phyloP scores from a whole-genome alignment of 2,113 vertebrate genomes.

The Mastomys natalensis region DNA sequence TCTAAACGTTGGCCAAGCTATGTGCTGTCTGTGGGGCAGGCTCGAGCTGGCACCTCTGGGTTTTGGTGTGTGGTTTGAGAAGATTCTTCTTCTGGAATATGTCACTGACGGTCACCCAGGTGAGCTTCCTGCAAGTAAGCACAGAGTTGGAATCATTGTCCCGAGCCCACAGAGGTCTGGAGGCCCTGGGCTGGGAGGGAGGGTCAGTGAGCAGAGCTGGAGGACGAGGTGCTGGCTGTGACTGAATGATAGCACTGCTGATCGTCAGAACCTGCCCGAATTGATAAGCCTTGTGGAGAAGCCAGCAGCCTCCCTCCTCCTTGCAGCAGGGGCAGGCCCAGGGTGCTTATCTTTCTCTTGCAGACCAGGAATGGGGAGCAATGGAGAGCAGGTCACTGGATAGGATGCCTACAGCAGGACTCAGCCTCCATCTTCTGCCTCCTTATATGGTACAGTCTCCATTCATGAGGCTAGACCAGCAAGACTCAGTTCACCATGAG shows the following conservation, averaged over 20 bases:
- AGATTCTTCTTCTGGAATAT: rapidly evolving
- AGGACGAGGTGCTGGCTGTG: background rate
- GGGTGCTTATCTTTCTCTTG: background rate
- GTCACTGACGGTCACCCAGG: rapidly evolving
- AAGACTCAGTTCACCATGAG: rapidly evolving
- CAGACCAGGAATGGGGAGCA: background rate
- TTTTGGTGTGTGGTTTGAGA: rapidly evolving
- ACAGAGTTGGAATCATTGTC: rapidly evolving
- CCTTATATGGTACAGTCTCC: background rate
- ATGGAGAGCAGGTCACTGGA: rapidly evolving
- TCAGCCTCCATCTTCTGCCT: background rate
- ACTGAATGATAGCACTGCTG: too few relatives aligned
- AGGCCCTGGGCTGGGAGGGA: background rate
- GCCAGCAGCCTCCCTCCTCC: background rate
- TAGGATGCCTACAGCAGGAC: background rate
- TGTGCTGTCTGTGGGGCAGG: rapidly evolving
- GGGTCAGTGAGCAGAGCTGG: background rate
- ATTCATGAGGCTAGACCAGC: too few relatives aligned
- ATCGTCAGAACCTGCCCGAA: rapidly evolving
- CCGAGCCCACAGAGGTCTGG: rapidly evolving
- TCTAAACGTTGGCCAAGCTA: rapidly evolving
- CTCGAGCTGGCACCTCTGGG: background rate
- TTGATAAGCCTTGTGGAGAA: rapidly evolving
- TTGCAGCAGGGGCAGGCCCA: rapidly evolving
- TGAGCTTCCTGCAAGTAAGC: rapidly evolving